phyloP scores from a whole-genome alignment of 2,888 invertebrate species.

The Taenaris catops region DNA sequence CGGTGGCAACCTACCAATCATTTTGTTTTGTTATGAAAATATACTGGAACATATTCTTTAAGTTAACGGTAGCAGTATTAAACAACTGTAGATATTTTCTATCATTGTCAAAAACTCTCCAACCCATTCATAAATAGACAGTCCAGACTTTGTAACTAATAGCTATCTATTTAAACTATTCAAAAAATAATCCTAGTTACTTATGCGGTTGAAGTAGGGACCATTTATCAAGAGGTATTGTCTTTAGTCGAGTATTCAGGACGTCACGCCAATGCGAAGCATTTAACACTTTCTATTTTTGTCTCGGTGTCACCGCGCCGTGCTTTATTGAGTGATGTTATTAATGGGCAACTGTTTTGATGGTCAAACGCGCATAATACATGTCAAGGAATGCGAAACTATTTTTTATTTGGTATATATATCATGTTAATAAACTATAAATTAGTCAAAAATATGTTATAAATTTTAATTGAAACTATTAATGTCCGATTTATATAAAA shows the following conservation, averaged over 20 bases:
- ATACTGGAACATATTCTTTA: too few species aligned
- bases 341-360: conserved; percentile 25
- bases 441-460: too few species aligned
- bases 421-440: too few species aligned
- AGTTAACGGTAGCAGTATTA: background rate
- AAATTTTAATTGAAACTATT: too few species aligned
- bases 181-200: conserved; percentile 21
- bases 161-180: conserved; percentile 11
- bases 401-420: too few species aligned
- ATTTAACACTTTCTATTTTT: conserved; percentile 72
- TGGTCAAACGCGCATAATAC: conserved; percentile 1
- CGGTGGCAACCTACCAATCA: too few species aligned
- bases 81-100: background rate
- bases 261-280: conserved; percentile 44
- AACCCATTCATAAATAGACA: conserved; percentile 1
- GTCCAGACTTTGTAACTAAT: conserved; percentile 8
- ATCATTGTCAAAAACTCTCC: too few species aligned
- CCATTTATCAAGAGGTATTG: conserved; percentile 34
- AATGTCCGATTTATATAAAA: too few species aligned
- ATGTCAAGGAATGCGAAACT: too few species aligned
- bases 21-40: too few species aligned
- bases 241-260: conserved; percentile 42
- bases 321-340: conserved; percentile 49
- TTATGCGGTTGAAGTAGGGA: conserved; percentile 22
- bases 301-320: conserved; percentile 36